Evolutionary conservation across 2,797 vertebrate genomes (phyloP).

Genomic region (Ceyx erithaca): DNA sequence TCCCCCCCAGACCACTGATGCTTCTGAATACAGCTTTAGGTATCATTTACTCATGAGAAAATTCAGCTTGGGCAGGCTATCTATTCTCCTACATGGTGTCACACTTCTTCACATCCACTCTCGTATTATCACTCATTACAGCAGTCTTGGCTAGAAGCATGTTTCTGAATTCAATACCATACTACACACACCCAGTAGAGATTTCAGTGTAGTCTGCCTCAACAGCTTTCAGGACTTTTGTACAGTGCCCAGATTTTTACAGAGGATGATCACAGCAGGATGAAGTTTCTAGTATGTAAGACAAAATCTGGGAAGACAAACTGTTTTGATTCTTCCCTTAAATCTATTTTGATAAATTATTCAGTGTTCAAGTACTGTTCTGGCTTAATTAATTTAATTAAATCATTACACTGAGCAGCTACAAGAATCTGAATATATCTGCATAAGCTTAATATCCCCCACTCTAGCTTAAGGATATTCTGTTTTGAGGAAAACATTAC

Average conservation of each 20-base stretch:
- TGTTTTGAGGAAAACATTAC: constrained; percentile 28
- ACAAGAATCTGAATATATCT: constrained; percentile 47
- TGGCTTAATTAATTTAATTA: constrained; percentile 67
- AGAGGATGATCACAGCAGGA: neutral
- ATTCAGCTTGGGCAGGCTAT: neutral
- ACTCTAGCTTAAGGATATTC: constrained; percentile 12
- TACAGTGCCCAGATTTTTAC: neutral
- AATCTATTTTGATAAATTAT: constrained; percentile 61
- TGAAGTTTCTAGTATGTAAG: fast-evolving
- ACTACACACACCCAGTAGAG: neutral
- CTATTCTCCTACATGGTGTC: neutral
- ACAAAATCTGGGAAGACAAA: constrained; percentile 17
- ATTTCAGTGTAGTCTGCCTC: neutral
- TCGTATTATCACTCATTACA: neutral
- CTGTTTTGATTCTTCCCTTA: constrained; percentile 26
- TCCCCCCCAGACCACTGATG: neutral
- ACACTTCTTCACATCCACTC: neutral
- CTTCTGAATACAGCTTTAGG: neutral
- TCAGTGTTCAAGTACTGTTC: constrained; percentile 43
- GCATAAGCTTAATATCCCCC: constrained; percentile 18
- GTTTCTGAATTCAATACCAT: neutral
- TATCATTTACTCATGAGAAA: neutral
- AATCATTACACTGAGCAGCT: constrained; percentile 48
- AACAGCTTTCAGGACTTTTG: neutral
- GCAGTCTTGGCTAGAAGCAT: neutral